A percentile compares a stretch with the other conserved stretches of the same genome.
phyloP scores from a whole-genome alignment of 2,797 vertebrate species.

The Hypotaenidia philippensis region DNA sequence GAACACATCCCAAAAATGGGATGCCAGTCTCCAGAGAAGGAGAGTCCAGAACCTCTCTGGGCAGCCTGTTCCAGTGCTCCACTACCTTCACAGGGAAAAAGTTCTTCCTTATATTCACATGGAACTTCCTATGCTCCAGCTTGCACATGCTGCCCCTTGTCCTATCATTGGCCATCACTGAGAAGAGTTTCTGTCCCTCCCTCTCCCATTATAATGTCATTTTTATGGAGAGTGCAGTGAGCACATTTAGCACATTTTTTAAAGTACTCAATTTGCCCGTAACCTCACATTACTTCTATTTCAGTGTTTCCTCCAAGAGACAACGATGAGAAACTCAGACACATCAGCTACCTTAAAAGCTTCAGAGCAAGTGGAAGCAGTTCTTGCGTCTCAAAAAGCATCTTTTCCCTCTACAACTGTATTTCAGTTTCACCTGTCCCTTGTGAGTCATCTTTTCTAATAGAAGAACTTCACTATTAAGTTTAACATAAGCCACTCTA shows the following conservation, averaged over 20 bases:
- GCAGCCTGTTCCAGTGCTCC: no score
- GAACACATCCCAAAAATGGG: no score
- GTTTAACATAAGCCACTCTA: not conserved
- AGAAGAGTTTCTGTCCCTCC: not conserved
- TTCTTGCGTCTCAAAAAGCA: not conserved
- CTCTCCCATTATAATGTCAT: not conserved
- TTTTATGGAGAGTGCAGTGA: accelerated
- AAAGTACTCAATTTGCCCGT: not conserved
- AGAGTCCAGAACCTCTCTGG: no score
- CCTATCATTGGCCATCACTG: no score
- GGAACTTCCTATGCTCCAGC: no score
- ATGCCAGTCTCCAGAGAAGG: no score
- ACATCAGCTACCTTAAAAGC: not conserved
- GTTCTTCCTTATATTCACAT: no score
- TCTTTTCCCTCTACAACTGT: not conserved
- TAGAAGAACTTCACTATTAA: not conserved
- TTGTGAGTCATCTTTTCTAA: not conserved
- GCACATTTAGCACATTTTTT: not conserved
- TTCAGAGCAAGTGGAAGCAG: not conserved
- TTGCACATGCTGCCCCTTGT: no score
- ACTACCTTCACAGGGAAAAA: no score
- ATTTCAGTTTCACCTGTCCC: not conserved
- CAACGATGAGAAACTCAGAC: not conserved
- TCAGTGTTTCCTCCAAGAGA: not conserved
- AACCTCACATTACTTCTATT: not conserved